Conservation (phyloP, 2,888 invertebrate species). For the Lochmaea crataegi region DNA sequence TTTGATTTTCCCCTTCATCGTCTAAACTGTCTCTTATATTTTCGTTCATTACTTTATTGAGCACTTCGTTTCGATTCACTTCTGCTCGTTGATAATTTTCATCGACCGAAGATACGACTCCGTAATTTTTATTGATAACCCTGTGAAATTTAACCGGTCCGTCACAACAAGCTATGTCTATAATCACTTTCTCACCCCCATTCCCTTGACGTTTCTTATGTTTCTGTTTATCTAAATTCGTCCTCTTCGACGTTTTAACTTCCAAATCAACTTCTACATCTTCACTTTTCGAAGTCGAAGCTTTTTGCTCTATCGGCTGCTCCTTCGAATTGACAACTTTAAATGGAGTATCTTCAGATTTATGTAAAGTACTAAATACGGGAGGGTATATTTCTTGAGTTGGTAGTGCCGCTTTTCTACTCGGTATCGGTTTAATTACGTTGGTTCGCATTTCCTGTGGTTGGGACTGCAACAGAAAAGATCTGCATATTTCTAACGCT, state of each 20-base stretch:
- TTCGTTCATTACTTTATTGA: constrained; percentile 64
- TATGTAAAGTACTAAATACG: constrained; percentile 51
- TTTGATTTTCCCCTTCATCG: constrained; percentile 53
- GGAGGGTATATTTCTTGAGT: constrained; percentile 46
- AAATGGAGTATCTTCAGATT: constrained; percentile 62
- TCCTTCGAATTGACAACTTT: constrained; percentile 45
- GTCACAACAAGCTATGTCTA: constrained; percentile 92
- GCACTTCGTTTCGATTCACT: constrained; percentile 56
- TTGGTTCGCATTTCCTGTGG: constrained; percentile 44
- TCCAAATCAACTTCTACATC: constrained; percentile 28
- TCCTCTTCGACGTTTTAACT: constrained; percentile 42
- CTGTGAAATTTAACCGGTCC: constrained; percentile 89
- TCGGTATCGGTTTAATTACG: constrained; percentile 44
- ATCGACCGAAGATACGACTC: constrained; percentile 56
- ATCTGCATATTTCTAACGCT: constrained; percentile 76
- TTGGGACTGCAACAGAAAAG: constrained; percentile 71
- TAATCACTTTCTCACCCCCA: constrained; percentile 70
- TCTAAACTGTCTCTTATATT: constrained; percentile 61
- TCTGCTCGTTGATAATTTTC: constrained; percentile 52
- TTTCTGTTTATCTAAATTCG: constrained; percentile 40
- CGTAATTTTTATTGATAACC: constrained; percentile 86
- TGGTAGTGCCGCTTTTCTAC: constrained; percentile 52
- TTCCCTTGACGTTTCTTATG: constrained; percentile 41
- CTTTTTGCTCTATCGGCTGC: constrained; percentile 39
- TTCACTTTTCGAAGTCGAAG: constrained; percentile 50